phyloP scores from a whole-genome alignment of 2,113 vertebrate species.

The Merops nubicus region DNA sequence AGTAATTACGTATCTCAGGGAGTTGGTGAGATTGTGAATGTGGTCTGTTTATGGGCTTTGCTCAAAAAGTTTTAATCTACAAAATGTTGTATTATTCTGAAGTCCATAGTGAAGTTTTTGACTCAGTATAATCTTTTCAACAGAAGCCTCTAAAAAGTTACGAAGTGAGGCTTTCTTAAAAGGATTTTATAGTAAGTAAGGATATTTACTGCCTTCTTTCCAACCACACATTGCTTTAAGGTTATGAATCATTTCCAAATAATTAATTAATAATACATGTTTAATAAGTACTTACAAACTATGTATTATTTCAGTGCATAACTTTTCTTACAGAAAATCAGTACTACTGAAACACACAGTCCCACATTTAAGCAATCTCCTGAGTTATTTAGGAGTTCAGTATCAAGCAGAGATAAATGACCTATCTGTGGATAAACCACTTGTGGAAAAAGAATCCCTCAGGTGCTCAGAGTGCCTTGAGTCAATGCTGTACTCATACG shows the following conservation, averaged over 20 bases:
- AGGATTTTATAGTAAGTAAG: neutral
- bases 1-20: neutral
- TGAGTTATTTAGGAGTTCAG: neutral
- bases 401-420: neutral
- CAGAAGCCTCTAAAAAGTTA: neutral
- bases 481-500: neutral
- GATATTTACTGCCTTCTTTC: neutral
- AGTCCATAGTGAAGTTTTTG: neutral
- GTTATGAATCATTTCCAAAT: neutral
- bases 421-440: neutral
- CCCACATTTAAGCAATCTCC: neutral
- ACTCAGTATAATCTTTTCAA: neutral
- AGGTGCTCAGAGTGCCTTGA: neutral
- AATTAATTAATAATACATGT: neutral
- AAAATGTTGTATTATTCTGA: neutral
- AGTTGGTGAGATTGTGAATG: neutral
- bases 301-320: neutral
- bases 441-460: neutral
- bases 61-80: neutral
- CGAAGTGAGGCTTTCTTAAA: neutral
- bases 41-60: neutral
- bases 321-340: accelerated
- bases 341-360: neutral
- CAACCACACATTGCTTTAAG: neutral
- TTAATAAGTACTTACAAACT: neutral